Percentiles rank a stretch among this genome's conserved stretches.
Conservation (phyloP, 2,888 invertebrate genomes). For the Actias luna region DNA sequence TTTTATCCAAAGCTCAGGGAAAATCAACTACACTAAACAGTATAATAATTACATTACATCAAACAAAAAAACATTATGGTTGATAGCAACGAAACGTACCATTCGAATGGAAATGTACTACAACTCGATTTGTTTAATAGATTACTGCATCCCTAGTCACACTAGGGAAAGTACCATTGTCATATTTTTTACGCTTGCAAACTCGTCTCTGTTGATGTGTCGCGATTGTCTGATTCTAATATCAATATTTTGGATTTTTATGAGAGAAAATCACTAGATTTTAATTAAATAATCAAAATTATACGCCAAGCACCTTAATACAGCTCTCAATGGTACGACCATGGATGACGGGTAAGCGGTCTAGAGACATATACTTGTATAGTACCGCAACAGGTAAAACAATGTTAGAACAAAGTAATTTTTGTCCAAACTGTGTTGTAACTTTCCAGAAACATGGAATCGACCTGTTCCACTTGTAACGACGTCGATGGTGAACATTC, state of each 20-base stretch:
- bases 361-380: conserved; percentile 43
- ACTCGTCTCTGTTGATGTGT: conserved; percentile 77
- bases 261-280: conserved; percentile 71
- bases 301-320: conserved; percentile 54
- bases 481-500: conserved; percentile 78
- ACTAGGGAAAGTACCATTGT: neutral
- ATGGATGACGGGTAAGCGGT: conserved; percentile 72
- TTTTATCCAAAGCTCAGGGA: no score
- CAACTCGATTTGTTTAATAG: neutral
- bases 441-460: conserved; percentile 74
- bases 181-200: conserved; percentile 48
- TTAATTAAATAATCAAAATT: conserved; percentile 52
- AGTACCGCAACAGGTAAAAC: conserved; percentile 70
- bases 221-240: conserved; percentile 76
- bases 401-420: conserved; percentile 68
- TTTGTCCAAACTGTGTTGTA: conserved; percentile 57
- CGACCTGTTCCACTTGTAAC: conserved; percentile 66
- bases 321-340: conserved; percentile 59
- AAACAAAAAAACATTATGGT: no score
- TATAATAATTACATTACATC: no score
- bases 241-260: conserved; percentile 76
- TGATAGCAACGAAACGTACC: no score
- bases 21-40: no score
- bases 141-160: neutral
- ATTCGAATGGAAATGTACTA: no score